These are phyloP conservation scores for Pangasianodon hypophthalmus DNA, from an alignment of 2,113 vertebrate genomes.

Conservation along the genomic window DNA sequence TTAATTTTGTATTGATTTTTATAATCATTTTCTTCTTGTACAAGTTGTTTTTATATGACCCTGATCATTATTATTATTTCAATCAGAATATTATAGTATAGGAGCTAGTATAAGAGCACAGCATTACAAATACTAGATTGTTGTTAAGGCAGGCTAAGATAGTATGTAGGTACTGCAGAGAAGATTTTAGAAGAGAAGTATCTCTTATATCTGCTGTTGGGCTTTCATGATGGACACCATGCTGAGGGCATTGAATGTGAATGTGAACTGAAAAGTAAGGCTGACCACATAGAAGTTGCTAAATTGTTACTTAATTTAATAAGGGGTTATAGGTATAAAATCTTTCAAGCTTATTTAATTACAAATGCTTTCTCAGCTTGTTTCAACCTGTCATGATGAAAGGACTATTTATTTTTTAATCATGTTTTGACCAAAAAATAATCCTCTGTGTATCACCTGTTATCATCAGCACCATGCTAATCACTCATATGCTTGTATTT, in stretches of 20 bases:
- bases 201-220: neutral
- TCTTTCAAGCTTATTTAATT: neutral
- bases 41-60: neutral
- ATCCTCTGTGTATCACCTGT: slow-evolving; percentile 23
- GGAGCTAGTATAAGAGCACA: neutral
- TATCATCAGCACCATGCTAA: neutral
- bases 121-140: neutral
- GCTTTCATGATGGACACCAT: neutral
- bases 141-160: neutral
- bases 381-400: neutral
- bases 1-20: neutral
- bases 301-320: neutral
- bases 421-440: slow-evolving; percentile 46
- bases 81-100: neutral
- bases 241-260: neutral
- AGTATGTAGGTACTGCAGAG: neutral
- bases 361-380: neutral
- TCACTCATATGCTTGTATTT: neutral
- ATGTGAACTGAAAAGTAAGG: neutral
- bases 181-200: neutral
- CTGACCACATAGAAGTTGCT: neutral
- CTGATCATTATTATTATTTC: neutral
- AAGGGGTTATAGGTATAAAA: neutral
- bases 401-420: slow-evolving; percentile 11
- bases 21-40: neutral